These are phyloP conservation scores for Teleiodes luculella DNA, from an alignment of 2,888 invertebrate genomes.

Conservation along the genomic window DNA sequence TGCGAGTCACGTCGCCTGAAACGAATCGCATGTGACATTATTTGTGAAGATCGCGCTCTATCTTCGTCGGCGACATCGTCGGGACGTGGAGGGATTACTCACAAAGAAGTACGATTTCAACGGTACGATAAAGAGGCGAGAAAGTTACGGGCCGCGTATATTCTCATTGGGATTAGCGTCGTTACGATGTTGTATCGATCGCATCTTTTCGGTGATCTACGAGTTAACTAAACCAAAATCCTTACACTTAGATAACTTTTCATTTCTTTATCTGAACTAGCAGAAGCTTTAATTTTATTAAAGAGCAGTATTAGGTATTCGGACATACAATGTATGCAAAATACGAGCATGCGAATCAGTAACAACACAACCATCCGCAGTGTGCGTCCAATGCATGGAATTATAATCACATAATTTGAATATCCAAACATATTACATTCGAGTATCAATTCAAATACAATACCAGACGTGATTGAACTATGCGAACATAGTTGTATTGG, in stretches of 20 bases:
- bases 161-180: slow-evolving; percentile 68
- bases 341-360: slow-evolving; percentile 15
- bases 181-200: slow-evolving; percentile 28
- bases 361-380: slow-evolving; percentile 34
- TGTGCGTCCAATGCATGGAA: slow-evolving; percentile 40
- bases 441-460: slow-evolving; percentile 19
- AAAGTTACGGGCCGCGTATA: slow-evolving; percentile 65
- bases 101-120: slow-evolving; percentile 78
- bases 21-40: slow-evolving; percentile 80
- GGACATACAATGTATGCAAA: too few species aligned
- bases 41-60: slow-evolving; percentile 80
- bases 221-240: neutral
- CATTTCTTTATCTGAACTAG: too few species aligned
- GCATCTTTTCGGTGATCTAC: neutral
- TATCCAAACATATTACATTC: slow-evolving; percentile 46
- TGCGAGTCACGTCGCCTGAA: slow-evolving; percentile 77
- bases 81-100: slow-evolving; percentile 78
- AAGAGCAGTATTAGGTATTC: too few species aligned
- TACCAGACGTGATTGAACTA: slow-evolving; percentile 3
- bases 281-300: too few species aligned
- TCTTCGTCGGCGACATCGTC: slow-evolving; percentile 76
- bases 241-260: neutral
- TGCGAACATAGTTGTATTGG: neutral
- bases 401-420: slow-evolving; percentile 59
- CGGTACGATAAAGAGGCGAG: slow-evolving; percentile 74